A percentile compares a stretch with the other conserved stretches of the same genome.
These are phyloP conservation scores for Zygaena filipendulae DNA, from an alignment of 2,888 invertebrate genomes.

Conservation along the genomic window DNA sequence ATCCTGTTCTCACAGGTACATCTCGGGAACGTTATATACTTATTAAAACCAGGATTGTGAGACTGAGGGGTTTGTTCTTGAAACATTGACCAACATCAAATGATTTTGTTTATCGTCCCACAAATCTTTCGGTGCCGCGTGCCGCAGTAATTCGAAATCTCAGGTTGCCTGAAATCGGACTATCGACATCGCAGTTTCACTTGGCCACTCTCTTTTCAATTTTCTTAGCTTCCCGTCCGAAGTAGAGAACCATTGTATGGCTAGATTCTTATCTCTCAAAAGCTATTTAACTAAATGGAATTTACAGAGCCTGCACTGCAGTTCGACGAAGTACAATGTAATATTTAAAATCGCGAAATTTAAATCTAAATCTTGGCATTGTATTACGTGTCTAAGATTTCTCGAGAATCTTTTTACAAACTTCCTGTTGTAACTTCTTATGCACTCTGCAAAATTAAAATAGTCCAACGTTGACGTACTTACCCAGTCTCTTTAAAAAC, in stretches of 20 bases:
- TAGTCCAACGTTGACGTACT: not conserved
- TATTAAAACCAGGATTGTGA: conserved; percentile 66
- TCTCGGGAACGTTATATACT: conserved; percentile 64
- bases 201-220: conserved; percentile 66
- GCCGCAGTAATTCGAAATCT: conserved; percentile 59
- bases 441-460: conserved; percentile 50
- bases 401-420: conserved; percentile 37
- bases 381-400: conserved; percentile 52
- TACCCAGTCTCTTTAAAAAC: not conserved
- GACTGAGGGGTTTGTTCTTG: conserved; percentile 50
- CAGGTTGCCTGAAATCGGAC: conserved; percentile 58
- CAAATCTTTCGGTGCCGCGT: too few relatives aligned
- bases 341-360: conserved; percentile 66
- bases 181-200: conserved; percentile 52
- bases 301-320: conserved; percentile 68
- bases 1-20: conserved; percentile 64
- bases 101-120: conserved; percentile 51
- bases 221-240: conserved; percentile 62
- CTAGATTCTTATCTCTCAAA: conserved; percentile 66
- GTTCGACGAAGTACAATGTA: conserved; percentile 65
- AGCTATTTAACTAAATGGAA: conserved; percentile 70
- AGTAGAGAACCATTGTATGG: conserved; percentile 63
- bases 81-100: too few relatives aligned
- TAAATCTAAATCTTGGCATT: conserved; percentile 53
- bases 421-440: conserved; percentile 29